These are phyloP conservation scores for Eciton burchellii DNA, from an alignment of 1,140 invertebrate genomes.

Conservation along the genomic window DNA sequence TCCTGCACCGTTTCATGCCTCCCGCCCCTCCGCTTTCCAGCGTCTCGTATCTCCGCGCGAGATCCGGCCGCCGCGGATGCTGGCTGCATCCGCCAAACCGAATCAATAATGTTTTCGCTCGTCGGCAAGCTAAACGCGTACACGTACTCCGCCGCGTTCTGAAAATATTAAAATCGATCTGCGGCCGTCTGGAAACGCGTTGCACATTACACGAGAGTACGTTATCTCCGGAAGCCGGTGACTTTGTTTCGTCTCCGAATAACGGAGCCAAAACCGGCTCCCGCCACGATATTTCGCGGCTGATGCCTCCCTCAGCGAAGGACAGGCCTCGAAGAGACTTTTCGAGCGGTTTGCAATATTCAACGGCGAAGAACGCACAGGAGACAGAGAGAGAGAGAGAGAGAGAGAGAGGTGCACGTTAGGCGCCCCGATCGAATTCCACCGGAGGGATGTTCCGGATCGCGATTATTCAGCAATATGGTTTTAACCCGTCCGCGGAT, in stretches of 20 bases:
- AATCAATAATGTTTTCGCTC: slow-evolving; percentile 50
- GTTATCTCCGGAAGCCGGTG: slow-evolving; percentile 1
- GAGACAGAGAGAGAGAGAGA: no score
- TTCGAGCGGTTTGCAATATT: not conserved
- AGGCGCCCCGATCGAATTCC: not conserved
- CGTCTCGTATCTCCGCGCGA: not conserved
- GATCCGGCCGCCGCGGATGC: slow-evolving; percentile 8
- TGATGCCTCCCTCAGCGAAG: no score
- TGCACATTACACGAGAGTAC: slow-evolving; percentile 5
- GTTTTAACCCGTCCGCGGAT: slow-evolving; percentile 22
- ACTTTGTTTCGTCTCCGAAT: slow-evolving; percentile 15
- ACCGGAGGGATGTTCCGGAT: slow-evolving; percentile 9
- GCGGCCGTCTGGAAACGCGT: slow-evolving; percentile 11
- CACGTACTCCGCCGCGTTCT: not conserved
- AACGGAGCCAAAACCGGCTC: not conserved
- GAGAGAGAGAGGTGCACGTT: no score
- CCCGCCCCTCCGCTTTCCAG: no score
- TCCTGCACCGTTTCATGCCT: slow-evolving; percentile 20
- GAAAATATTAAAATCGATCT: slow-evolving; percentile 59
- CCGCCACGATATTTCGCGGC: no score
- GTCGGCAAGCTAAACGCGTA: slow-evolving; percentile 29
- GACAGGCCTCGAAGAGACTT: not conserved
- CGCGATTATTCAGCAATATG: slow-evolving; percentile 40
- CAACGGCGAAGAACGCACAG: no score
- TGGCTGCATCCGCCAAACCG: slow-evolving; percentile 29